Evolutionary conservation across 2,888 invertebrate species (phyloP), one percentile per base, ranked within the genome.

Genomic region (Tipula lateralis): DNA sequence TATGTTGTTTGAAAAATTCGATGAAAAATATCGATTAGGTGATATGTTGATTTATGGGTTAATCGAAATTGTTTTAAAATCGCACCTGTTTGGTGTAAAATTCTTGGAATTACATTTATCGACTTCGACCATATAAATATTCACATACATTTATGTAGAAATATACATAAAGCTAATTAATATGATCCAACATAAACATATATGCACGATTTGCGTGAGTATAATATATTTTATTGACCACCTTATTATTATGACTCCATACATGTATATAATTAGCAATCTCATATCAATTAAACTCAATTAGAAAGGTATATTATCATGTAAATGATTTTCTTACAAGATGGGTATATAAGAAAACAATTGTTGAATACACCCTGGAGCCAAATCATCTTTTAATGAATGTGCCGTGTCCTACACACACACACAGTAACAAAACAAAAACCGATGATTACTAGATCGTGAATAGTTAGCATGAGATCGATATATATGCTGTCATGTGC

Each of bases 291-390:
- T 66, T 66, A 66, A 66, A 24, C 66, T 66, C 66, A 66, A 66
- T 66, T 66, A 66, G 66, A 66, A 66, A 66, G 66, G 66, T 66
- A n/a, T n/a, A 66, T 9, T 66, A 66, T 66, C 66, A 66, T 66
- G 66, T 66, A 66, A 66, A 66, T 66, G 66, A 66, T 66, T 66
- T 66, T 24, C 7, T 66, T 44, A 24, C 66, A 24, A 24, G 9
- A 66, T 66, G 66, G 7, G n/a, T n/a, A n/a, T n/a, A 24, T 66
- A 66, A 19, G 66, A 66, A 66, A 66, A 66, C 66, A 19, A 66
- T 66, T 66, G 66, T 24, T 66, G 66, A 19, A 66, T 66, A 24
- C 9, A 9, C 12, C 66, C 66, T 24, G 24, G 24, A 24, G 66
- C 66, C 66, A 66, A 66, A n/a, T 24, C 19, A 66, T 66, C 7